These are phyloP conservation scores for Saxicola maurus DNA, from an alignment of 2,797 vertebrate species.

Conservation along the genomic window DNA sequence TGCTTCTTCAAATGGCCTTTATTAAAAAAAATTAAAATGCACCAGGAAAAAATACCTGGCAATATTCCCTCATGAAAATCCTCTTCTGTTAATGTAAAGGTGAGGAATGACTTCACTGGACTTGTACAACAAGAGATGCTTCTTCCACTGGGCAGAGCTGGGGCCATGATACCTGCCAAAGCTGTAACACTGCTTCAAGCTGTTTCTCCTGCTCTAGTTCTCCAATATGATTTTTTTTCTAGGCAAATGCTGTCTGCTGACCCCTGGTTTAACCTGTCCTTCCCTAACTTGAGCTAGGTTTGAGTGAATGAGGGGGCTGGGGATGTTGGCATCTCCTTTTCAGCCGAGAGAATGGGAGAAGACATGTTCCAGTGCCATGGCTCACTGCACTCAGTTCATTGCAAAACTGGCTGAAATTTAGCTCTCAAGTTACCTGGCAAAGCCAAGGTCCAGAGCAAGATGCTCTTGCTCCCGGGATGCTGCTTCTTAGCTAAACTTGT, in stretches of 20 bases:
- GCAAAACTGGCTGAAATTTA: neutral
- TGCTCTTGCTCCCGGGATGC: neutral
- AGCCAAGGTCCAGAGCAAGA: neutral
- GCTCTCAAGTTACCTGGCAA: neutral
- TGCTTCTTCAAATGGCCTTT: neutral
- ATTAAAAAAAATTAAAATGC: neutral
- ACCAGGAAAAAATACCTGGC: neutral
- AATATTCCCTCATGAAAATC: neutral
- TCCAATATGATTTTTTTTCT: neutral
- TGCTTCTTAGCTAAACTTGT: neutral
- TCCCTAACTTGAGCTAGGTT: neutral
- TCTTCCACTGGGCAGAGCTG: neutral
- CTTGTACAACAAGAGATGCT: neutral
- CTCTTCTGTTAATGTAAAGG: neutral
- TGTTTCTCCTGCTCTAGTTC: neutral
- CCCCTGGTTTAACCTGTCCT: neutral
- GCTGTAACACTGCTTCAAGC: neutral
- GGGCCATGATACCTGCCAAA: neutral
- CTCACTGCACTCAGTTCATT: neutral
- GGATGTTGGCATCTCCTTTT: neutral
- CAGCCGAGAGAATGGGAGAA: neutral
- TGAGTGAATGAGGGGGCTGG: neutral
- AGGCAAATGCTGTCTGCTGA: neutral
- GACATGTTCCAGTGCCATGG: accelerated
- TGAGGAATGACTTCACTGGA: neutral